Evolutionary conservation across 2,113 vertebrate genomes (phyloP), one percentile per base, ranked within the genome.

Genomic region (Limnothrissa miodon): DNA sequence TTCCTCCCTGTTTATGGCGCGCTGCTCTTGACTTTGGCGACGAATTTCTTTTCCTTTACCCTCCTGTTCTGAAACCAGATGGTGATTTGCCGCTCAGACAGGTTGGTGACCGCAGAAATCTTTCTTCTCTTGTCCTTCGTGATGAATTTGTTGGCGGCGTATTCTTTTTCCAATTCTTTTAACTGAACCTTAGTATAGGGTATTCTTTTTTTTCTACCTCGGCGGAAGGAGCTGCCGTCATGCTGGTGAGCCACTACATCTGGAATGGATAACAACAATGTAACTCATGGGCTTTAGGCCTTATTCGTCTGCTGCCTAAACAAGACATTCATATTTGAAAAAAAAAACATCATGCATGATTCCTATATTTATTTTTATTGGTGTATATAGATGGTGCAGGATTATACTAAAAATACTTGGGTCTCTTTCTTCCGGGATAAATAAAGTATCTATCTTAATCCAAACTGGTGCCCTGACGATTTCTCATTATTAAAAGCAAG

Each of bases 21-120:
- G 87, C 82, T 87, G 91, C 23, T 93, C 90, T 98, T 98, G 84
- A 97, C 94, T 95, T 98, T 98, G 90, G 96, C 94, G 19, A 96
- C 94, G 81, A 97, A 95, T 90, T 99, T 99, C 90, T 99, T 99
- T 92, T 99, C 97, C 84, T 99, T 99, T 59, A 98, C 97, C 80
- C 97, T 85, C 86, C 97, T 90, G 91, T 98, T 99, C 87, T 99
- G 97, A 95, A 99, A 99, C 97, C 97, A 99, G 90, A 99, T 99
- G 88, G 97, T 98, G 89, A 99, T 97, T 89, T 99, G 97, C 36
- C 97, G 93, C 92, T 99, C 97, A 0, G 95, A 96, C 78, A 99
- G 94, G 90, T 95, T 97, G 91, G 97, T 98, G 81, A 89, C 92
- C 1, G 96, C 95, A 0, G 97, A 96, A 88, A 99, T 97, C 94